phyloP scores from a whole-genome alignment of 1,140 invertebrate genomes.

The Andrena cerasifolii region DNA sequence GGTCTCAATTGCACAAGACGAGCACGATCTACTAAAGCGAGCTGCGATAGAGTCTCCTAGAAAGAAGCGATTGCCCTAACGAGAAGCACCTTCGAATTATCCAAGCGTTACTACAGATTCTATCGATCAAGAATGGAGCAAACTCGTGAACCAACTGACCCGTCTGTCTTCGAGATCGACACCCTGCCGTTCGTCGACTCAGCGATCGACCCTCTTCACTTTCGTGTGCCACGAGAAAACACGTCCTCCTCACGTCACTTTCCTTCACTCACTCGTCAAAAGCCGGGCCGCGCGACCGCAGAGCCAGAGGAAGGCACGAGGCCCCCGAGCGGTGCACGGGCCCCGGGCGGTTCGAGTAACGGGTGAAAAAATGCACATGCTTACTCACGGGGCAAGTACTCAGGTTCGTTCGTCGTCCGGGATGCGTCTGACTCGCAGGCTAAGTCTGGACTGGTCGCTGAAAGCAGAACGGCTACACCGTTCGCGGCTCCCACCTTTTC shows the following conservation, averaged over 20 bases:
- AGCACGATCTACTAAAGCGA: too few relatives aligned
- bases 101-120: too few relatives aligned
- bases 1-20: too few relatives aligned
- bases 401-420: slow-evolving; percentile 70
- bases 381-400: slow-evolving; percentile 65
- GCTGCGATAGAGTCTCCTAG: too few relatives aligned
- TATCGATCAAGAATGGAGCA: too few relatives aligned
- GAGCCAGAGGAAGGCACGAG: not conserved
- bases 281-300: not conserved
- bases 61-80: too few relatives aligned
- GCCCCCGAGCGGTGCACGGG: not conserved
- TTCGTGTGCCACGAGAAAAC: not conserved
- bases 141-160: too few relatives aligned
- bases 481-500: slow-evolving; percentile 73
- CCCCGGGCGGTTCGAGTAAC: slow-evolving; percentile 29
- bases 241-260: slow-evolving; percentile 40
- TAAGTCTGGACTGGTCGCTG: slow-evolving; percentile 78
- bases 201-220: slow-evolving; percentile 9
- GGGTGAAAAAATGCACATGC: slow-evolving; percentile 62
- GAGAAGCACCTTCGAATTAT: too few relatives aligned
- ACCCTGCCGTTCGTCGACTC: not conserved
- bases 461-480: slow-evolving; percentile 62
- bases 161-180: not conserved
- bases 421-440: slow-evolving; percentile 78
- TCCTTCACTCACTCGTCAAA: slow-evolving; percentile 22